These are phyloP conservation scores for Cnemophilus loriae DNA, from an alignment of 2,113 vertebrate genomes.

Conservation along the genomic window DNA sequence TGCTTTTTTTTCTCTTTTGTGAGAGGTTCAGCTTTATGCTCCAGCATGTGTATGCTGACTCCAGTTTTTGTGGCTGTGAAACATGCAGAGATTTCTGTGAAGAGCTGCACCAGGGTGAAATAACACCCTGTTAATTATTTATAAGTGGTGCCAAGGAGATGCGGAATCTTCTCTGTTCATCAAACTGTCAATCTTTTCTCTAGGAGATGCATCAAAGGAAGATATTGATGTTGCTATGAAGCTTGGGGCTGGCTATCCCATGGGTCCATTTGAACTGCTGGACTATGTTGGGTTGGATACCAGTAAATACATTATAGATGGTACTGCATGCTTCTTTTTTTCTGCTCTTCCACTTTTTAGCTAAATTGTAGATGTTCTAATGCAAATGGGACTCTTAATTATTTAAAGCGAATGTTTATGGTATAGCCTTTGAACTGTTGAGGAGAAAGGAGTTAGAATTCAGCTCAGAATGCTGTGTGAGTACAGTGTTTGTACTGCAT, in stretches of 20 bases:
- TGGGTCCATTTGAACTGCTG: slow-evolving; percentile 94
- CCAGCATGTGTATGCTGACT: background rate
- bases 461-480: background rate
- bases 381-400: background rate
- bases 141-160: slow-evolving; percentile 6
- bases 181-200: slow-evolving; percentile 53
- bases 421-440: background rate
- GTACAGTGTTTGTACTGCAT: background rate
- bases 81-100: slow-evolving; percentile 27
- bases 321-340: slow-evolving; percentile 67
- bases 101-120: slow-evolving; percentile 14
- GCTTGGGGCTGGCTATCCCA: slow-evolving; percentile 91
- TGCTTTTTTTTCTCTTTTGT: background rate
- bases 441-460: background rate
- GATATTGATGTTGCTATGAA: slow-evolving; percentile 97
- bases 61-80: background rate
- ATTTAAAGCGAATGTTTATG: background rate
- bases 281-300: slow-evolving; percentile 97
- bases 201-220: slow-evolving; percentile 94
- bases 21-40: background rate
- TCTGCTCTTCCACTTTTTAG: background rate
- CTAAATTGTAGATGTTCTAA: background rate
- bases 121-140: slow-evolving; percentile 52
- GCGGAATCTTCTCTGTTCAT: slow-evolving; percentile 19
- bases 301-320: slow-evolving; percentile 90